Evolutionary conservation across 2,797 vertebrate species (phyloP), one percentile per base, ranked within the genome.

Genomic region (Corythornis leucogaster): DNA sequence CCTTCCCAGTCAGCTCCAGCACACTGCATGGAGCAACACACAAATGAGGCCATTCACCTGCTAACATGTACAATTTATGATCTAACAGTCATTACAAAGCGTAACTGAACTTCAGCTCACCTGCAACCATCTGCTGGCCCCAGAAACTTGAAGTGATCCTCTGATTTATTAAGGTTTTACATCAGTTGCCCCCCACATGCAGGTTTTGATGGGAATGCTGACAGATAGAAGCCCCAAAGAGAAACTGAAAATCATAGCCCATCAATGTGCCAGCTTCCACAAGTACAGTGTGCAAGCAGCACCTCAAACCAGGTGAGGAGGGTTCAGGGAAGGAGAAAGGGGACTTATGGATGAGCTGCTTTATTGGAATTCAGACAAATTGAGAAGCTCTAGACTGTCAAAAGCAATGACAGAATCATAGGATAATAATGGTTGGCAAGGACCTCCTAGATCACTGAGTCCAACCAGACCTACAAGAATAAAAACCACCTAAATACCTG

Each of bases 61-160:
- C 53, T 61, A 59, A 12, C 0, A 1, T 1, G 2, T 15, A 26
- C 24, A 48, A 5, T 63, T 33, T 38, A 12, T 15, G 6, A 8
- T 9, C 71, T 64, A 31, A 3, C 0, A 0, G 6, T 71, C 45
- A 51, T 30, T 54, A 42, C 6, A 9, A 63, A 43, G 21, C 25
- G 33, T 28, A 58, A 51, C 24, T 25, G 30, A 76, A 10, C n/a
- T 43, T 43, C 35, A 75, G 42, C 28, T 71, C 4, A 1, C 5
- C 17, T 15, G 54, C 25, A 70, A n/a, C 22, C 45, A 79, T 1
- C 51, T 51, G 43, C 62, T 62, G 18, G 51, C 35, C 30, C 25
- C 38, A 64, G 48, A 55, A 57, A 11, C 30, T 58, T 40, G 53
- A 42, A 51, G 8, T 12, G 21, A 64, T 33, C 15, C 25, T 55